Conservation (phyloP, 2,797 vertebrate genomes). For the Margarornis squamiger region DNA sequence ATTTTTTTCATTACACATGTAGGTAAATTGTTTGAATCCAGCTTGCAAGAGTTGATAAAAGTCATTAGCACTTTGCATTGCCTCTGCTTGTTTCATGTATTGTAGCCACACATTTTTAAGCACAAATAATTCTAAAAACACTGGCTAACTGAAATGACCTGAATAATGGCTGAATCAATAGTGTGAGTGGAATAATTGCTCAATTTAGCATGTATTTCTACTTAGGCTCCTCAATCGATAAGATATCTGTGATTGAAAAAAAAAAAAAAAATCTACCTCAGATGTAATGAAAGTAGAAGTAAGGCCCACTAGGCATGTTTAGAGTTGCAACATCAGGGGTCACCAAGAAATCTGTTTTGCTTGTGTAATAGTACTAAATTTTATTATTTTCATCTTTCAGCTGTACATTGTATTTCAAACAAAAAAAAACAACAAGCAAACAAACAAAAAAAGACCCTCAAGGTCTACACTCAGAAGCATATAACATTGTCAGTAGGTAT, state of each 20-base stretch:
- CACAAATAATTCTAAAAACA: neutral
- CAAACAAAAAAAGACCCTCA: neutral
- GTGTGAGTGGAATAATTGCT: constrained; percentile 16
- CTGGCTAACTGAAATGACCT: constrained; percentile 8
- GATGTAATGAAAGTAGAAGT: neutral
- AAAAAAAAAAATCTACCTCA: neutral
- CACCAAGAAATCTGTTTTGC: neutral
- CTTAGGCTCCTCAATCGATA: constrained; percentile 11
- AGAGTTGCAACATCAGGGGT: neutral
- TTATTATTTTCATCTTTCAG: neutral
- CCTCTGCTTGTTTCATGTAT: neutral
- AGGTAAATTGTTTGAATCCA: neutral
- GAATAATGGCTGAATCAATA: constrained; percentile 5
- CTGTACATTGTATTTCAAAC: neutral
- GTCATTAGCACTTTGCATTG: neutral
- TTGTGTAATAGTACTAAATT: neutral
- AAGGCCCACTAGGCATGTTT: neutral
- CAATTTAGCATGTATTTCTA: constrained; percentile 7
- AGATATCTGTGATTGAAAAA: neutral
- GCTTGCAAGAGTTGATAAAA: neutral
- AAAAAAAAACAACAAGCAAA: neutral
- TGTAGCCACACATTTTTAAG: neutral
- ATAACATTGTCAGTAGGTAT: neutral
- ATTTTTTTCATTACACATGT: neutral
- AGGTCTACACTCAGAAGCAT: neutral